These are phyloP conservation scores for Drosophila neocordata DNA, from an alignment of 1,140 invertebrate genomes.

Conservation along the genomic window DNA sequence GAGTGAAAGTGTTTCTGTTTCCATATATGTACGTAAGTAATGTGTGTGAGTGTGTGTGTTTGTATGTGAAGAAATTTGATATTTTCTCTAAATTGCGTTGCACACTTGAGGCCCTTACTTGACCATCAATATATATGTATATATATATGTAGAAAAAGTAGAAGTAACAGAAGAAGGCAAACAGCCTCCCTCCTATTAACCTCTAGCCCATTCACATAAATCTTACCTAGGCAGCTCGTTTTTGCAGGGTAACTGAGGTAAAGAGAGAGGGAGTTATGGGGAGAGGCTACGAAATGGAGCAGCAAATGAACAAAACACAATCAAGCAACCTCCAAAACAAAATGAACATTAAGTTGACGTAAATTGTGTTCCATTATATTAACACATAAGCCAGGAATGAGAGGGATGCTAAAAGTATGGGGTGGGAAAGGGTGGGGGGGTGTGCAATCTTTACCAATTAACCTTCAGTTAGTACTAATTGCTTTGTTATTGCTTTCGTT, in stretches of 20 bases:
- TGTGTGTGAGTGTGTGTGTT: conserved; percentile 57
- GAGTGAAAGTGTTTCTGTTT: conserved; percentile 39
- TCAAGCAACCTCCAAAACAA: conserved; percentile 30
- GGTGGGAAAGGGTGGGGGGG: neutral
- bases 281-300: conserved; percentile 49
- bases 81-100: conserved; percentile 81
- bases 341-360: conserved; percentile 82
- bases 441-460: conserved; percentile 51
- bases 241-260: conserved; percentile 13
- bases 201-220: conserved; percentile 53
- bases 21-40: conserved; percentile 37
- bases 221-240: conserved; percentile 62
- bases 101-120: conserved; percentile 68
- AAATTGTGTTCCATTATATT: conserved; percentile 82
- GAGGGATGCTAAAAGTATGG: conserved; percentile 5
- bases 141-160: neutral
- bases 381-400: conserved; percentile 44
- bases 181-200: conserved; percentile 22
- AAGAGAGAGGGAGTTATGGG: conserved; percentile 11
- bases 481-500: conserved; percentile 30
- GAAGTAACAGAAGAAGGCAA: neutral
- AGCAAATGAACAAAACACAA: conserved; percentile 59
- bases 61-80: conserved; percentile 68
- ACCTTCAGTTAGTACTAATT: conserved; percentile 65
- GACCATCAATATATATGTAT: conserved; percentile 16